Evolutionary conservation across 2,888 invertebrate genomes (phyloP), one percentile per base, ranked within the genome.

Genomic region (Stramonita haemastoma): DNA sequence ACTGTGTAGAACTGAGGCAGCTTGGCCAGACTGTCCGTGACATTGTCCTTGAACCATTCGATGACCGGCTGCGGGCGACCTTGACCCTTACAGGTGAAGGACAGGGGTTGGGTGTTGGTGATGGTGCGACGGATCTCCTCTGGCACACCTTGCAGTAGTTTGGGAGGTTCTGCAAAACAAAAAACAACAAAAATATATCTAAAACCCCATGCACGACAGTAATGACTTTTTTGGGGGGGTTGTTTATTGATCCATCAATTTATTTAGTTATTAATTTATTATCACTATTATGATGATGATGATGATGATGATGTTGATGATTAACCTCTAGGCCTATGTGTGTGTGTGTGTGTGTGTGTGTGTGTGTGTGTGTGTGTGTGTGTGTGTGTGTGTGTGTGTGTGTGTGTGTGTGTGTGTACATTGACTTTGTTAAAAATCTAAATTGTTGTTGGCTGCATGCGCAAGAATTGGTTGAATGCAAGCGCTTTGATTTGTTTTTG

Each of bases 21-120:
- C 36, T 87, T 89, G 22, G 92, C 90, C 17, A 94, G 87, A 11
- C 92, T 91, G 19, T 86, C 87, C 5, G 56, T 79, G 32, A 92
- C 90, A 15, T 93, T 93, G 86, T 94, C 93, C 88, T 94, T 94
- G 89, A 90, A 94, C 95, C 95, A 95, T 86, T 91, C 90, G 26
- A 95, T 92, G 0, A 79, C 77, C 0, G 95, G 94, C 36, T 90
- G 86, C 17, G 95, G 95, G 15, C 93, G 92, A 13, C 95, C 94
- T 73, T 92, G 91, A 22, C 93, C 94, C 60, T 90, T 91, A 90
- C 94, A 94, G 36, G 92, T 91, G 56, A 95, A 86, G 77, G 84
- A 83, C 22, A 92, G 84, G 5, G 92, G 90, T n/a, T 91, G 90
- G 15, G 92, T 89, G 56, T 93, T 92, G 60, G 91, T 91, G 86